Conservation (phyloP, 2,888 invertebrate species). For the Noctua janthina region DNA sequence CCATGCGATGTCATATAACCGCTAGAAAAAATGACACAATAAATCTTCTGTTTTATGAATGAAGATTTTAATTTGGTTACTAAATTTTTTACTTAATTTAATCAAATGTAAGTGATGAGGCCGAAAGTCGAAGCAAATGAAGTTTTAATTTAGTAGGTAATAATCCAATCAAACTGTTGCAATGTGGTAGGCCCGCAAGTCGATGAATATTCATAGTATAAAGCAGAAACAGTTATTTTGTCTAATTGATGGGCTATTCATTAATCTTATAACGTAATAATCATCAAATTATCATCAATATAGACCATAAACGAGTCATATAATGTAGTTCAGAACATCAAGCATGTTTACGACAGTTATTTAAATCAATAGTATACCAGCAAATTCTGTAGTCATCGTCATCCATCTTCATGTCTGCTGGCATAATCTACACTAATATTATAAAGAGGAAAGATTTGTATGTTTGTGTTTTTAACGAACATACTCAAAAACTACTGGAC, state of each 20-base stretch:
- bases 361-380: background rate
- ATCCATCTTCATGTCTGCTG: background rate
- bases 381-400: background rate
- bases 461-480: too few species aligned
- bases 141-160: background rate
- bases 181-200: background rate
- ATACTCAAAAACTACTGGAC: too few species aligned
- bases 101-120: background rate
- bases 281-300: conserved; percentile 7
- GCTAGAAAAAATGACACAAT: too few species aligned
- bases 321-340: background rate
- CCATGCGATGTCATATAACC: too few species aligned
- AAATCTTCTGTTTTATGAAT: background rate
- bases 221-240: conserved; percentile 7
- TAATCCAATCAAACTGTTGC: background rate
- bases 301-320: background rate
- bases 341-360: background rate
- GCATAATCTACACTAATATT: too few species aligned
- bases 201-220: background rate
- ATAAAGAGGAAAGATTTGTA: too few species aligned
- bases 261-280: background rate
- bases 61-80: background rate
- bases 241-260: background rate
- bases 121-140: background rate
- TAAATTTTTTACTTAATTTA: background rate